Conservation (phyloP, 2,797 vertebrate species). For the Sardinella longiceps region DNA sequence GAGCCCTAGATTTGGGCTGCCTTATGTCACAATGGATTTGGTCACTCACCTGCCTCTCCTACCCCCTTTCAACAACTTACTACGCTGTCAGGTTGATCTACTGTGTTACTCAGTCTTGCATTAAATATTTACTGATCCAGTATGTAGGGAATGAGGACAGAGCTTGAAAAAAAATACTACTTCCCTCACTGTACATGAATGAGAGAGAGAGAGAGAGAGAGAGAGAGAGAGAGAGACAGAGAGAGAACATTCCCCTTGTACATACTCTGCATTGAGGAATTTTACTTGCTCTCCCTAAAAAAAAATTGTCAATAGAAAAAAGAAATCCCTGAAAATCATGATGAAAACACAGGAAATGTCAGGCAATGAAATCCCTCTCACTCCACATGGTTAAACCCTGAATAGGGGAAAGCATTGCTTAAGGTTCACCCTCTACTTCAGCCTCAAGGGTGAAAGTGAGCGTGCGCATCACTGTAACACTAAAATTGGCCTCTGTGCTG, state of each 20-base stretch:
- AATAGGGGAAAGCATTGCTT: neutral
- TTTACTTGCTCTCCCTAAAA: neutral
- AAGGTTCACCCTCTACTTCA: neutral
- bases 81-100: neutral
- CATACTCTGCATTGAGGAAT: neutral
- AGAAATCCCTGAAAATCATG: neutral
- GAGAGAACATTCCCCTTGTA: neutral
- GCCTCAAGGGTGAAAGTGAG: neutral
- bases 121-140: slow-evolving; percentile 27
- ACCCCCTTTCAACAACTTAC: neutral
- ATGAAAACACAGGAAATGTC: neutral
- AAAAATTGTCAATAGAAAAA: no score
- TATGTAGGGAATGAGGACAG: neutral
- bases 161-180: neutral
- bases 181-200: neutral
- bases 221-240: neutral
- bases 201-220: neutral
- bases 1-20: neutral
- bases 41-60: neutral
- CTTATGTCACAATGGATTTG: slow-evolving; percentile 29
- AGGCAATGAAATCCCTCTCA: neutral
- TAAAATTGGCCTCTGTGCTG: neutral
- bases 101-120: neutral
- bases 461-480: neutral
- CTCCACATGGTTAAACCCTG: neutral